A percentile compares a stretch with the other conserved stretches of the same genome.
phyloP scores from a whole-genome alignment of 2,113 vertebrate genomes.

The Micromys minutus region DNA sequence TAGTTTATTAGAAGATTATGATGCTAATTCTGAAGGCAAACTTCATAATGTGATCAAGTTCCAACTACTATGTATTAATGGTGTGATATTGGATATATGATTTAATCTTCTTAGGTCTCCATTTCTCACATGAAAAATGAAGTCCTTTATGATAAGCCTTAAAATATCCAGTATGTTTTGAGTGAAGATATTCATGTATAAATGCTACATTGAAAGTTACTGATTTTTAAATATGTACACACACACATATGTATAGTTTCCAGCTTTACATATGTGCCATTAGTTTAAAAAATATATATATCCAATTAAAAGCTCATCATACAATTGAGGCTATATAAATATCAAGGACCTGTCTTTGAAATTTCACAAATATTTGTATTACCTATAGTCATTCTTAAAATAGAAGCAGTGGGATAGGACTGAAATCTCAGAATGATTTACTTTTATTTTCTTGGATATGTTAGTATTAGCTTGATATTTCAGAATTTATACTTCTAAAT shows the following conservation, averaged over 20 bases:
- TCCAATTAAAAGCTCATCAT: too few relatives aligned
- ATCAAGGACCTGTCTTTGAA: not conserved
- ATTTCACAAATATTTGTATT: slow-evolving; percentile 33
- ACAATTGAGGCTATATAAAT: not conserved
- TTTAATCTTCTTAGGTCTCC: not conserved
- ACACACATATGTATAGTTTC: not conserved
- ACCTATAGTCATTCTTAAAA: not conserved
- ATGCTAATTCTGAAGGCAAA: not conserved
- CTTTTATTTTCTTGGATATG: slow-evolving; percentile 51
- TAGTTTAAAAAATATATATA: too few relatives aligned
- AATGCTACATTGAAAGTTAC: not conserved
- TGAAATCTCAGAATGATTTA: not conserved
- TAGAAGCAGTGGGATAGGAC: not conserved
- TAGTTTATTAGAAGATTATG: not conserved
- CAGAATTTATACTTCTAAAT: slow-evolving; percentile 43
- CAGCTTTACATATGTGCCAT: not conserved
- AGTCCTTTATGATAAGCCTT: not conserved
- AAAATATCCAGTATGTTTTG: not conserved
- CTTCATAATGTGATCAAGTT: not conserved
- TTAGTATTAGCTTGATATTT: slow-evolving; percentile 59
- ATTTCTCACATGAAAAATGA: not conserved
- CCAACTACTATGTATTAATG: not conserved
- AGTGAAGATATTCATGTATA: not conserved
- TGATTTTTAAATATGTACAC: not conserved
- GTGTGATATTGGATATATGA: not conserved